Base-by-base conservation (phyloP, 1,140 invertebrate species). In the Ladona fulva region DNA sequence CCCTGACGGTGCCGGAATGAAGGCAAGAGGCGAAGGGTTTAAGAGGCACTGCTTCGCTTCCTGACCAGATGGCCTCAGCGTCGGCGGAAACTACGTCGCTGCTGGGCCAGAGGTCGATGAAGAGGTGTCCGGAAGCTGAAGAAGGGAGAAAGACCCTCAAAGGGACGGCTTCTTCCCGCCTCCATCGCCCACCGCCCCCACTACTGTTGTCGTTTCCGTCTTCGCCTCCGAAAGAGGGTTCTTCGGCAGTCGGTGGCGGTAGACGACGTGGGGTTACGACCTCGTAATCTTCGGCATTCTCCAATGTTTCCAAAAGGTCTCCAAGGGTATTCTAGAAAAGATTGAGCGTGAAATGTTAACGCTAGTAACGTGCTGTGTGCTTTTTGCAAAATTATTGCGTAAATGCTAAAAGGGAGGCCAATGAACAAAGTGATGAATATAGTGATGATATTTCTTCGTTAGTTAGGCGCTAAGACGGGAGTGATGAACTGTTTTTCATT, bases 51-150 rank as follows among this genome's bases (percentile, higher is more conserved):
- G 1, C n/a, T 24, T 77, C 42, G 44, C 76, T 76, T 7, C 29
- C 42, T 16, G 78, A 42, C 79, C 79, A 79, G 24, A 76, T 77
- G 24, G 78, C 76, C 10, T 76, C 66, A 7, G 79, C 78, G 3
- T 76, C 75, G 42, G 78, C 22, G 19, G 78, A 66, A 29, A 80
- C 75, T 12, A 77, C 29, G 73, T 79, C 37, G 24, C 74, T 24
- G 16, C 74, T 79, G 8, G 74, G 79, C 52, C 59, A 59, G 19
- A 80, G 42, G 66, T 77, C 78, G 11, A 80, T 59, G 25, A 76
- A 24, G 7, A 78, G 37, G 52, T 66, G 52, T 22, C 25, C 25
- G n/a, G 44, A 73, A 1, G 25, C 76, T 19, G 76, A 29, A 12
- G 59, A 10, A 11, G 76, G 76, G 22, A 77, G 76, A 24, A 52